phyloP scores from a whole-genome alignment of 2,113 vertebrate species.

The Agapornis roseicollis region DNA sequence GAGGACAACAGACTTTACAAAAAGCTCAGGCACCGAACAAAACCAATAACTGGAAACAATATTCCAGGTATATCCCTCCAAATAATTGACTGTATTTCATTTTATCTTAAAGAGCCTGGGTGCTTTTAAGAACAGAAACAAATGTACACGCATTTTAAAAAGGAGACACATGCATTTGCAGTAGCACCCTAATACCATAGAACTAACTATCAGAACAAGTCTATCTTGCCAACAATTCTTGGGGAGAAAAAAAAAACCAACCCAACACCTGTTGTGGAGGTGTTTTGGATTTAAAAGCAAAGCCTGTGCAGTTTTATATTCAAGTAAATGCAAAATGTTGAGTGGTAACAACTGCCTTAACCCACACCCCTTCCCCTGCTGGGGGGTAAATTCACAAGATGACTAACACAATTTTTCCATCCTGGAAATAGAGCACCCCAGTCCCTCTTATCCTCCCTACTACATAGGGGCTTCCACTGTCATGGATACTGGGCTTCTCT shows the following conservation, averaged over 20 bases:
- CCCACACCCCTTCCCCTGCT: neutral
- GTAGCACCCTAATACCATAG: neutral
- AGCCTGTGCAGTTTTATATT: neutral
- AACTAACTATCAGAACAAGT: neutral
- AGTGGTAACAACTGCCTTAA: neutral
- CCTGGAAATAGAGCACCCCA: fast-evolving
- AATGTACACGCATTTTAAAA: fast-evolving
- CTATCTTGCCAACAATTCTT: neutral
- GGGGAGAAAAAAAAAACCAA: neutral
- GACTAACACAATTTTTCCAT: neutral
- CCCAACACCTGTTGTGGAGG: neutral
- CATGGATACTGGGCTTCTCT: fast-evolving
- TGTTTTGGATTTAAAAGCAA: neutral
- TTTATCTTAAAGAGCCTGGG: neutral
- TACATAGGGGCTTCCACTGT: too few relatives aligned
- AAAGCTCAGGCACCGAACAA: conserved; percentile 45
- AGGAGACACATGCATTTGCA: neutral
- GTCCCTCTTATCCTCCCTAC: neutral
- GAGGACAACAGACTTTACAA: conserved; percentile 66
- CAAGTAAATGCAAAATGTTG: neutral
- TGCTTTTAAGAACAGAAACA: neutral
- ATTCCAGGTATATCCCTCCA: conserved; percentile 70
- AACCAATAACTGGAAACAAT: neutral
- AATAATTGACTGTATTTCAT: neutral
- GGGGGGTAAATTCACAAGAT: neutral